Percentiles rank a stretch among this genome's conserved stretches.
Evolutionary conservation across 2,888 invertebrate genomes (phyloP).

Genomic region (Sisyra nigra): DNA sequence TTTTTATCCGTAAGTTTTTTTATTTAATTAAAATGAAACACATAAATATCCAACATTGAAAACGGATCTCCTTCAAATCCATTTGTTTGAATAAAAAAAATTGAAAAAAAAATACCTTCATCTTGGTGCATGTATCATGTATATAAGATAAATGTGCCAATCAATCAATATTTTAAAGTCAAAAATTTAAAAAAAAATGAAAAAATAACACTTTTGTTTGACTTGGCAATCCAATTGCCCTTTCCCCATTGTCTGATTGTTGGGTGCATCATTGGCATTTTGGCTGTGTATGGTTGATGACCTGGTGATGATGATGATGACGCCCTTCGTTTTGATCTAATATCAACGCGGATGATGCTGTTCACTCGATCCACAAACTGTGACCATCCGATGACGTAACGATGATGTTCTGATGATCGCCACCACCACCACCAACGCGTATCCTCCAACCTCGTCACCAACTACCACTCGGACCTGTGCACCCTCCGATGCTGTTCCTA

Average conservation of each 20-base stretch:
- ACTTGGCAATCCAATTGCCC: slow-evolving; percentile 49
- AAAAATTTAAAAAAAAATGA: slow-evolving; percentile 13
- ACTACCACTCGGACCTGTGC: slow-evolving; percentile 14
- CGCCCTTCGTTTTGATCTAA: slow-evolving; percentile 10
- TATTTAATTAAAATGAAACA: no score
- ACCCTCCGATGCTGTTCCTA: slow-evolving; percentile 15
- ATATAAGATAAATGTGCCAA: slow-evolving; percentile 5
- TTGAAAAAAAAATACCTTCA: slow-evolving; percentile 10
- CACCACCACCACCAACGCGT: slow-evolving; percentile 14
- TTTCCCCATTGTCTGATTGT: slow-evolving; percentile 47
- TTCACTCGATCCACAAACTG: slow-evolving; percentile 8
- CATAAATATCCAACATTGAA: no score
- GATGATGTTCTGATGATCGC: slow-evolving; percentile 13
- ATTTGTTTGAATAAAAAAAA: slow-evolving; percentile 21
- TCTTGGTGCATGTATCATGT: slow-evolving; percentile 18
- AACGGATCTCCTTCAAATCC: slow-evolving; percentile 19
- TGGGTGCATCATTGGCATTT: slow-evolving; percentile 30
- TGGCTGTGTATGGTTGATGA: slow-evolving; percentile 35
- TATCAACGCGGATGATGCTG: slow-evolving; percentile 13
- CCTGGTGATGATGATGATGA: slow-evolving; percentile 31
- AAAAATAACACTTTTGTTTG: slow-evolving; percentile 27
- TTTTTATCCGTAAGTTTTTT: no score
- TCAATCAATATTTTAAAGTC: slow-evolving; percentile 4
- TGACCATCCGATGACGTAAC: slow-evolving; percentile 12
- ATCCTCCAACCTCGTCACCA: slow-evolving; percentile 25